Evolutionary conservation across 2,797 vertebrate species (phyloP).

Genomic region (Channa striata): DNA sequence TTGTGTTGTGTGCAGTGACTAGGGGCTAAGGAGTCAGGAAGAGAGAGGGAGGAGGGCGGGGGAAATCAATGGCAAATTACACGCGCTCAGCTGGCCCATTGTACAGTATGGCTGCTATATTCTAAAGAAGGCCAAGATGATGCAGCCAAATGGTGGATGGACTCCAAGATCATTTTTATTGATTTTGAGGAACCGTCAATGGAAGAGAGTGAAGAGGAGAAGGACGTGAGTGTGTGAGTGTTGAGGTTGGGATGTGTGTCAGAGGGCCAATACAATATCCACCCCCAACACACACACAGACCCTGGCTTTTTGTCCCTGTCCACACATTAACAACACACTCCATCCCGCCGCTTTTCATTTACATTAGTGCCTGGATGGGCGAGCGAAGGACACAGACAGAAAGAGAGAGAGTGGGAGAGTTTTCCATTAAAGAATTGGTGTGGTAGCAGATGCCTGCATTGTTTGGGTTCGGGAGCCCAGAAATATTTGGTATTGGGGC

Average conservation of each 20-base stretch:
- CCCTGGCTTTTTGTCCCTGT: constrained; percentile 78
- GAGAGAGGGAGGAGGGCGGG: constrained; percentile 51
- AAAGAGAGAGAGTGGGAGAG: constrained; percentile 16
- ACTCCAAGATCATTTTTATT: constrained; percentile 92
- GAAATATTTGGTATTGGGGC: constrained; percentile 66
- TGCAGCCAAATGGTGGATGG: constrained; percentile 89
- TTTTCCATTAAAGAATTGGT: constrained; percentile 69
- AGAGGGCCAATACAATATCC: constrained; percentile 74
- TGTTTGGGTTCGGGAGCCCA: constrained; percentile 73
- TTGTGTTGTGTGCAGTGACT: constrained; percentile 88
- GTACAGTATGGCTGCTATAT: constrained; percentile 90
- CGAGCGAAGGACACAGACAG: constrained; percentile 53
- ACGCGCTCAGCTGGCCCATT: constrained; percentile 90
- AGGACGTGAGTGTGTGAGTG: constrained; percentile 28
- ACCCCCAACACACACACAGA: constrained; percentile 13
- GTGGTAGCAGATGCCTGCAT: constrained; percentile 63
- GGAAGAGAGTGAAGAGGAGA: constrained; percentile 65
- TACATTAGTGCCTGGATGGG: constrained; percentile 77
- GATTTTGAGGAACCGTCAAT: constrained; percentile 86
- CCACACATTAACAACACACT: constrained; percentile 71
- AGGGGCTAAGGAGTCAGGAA: constrained; percentile 90
- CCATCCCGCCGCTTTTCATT: constrained; percentile 70
- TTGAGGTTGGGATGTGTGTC: constrained; percentile 72
- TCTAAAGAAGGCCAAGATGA: constrained; percentile 89
- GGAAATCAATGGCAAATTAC: constrained; percentile 97